Evolutionary conservation across 2,797 vertebrate species (phyloP).

Genomic region (Acipenser oxyrinchus): DNA sequence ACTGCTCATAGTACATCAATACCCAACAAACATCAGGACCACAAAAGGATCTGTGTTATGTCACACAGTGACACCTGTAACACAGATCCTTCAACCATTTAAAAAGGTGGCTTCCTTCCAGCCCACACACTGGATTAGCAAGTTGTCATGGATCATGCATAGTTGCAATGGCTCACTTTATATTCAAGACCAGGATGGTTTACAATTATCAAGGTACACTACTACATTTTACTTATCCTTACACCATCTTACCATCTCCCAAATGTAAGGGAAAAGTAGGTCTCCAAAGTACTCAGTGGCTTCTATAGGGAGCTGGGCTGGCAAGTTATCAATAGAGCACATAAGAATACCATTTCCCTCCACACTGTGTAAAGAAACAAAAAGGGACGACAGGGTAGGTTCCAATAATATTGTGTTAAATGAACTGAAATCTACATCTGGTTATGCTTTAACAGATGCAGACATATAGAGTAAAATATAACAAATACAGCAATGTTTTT

Average conservation of each 20-base stretch:
- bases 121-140: too few relatives aligned
- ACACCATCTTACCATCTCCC: conserved; percentile 86
- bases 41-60: too few relatives aligned
- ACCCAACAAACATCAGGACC: too few relatives aligned
- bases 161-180: background rate
- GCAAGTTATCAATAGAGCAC: conserved; percentile 97
- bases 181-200: background rate
- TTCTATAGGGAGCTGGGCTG: conserved; percentile 92
- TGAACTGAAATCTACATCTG: too few relatives aligned
- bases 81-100: too few relatives aligned
- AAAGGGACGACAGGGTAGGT: too few relatives aligned
- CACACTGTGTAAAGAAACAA: conserved; percentile 56
- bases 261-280: conserved; percentile 84
- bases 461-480: background rate
- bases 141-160: too few relatives aligned
- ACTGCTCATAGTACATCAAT: too few relatives aligned
- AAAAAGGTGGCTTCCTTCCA: too few relatives aligned
- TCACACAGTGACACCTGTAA: too few relatives aligned
- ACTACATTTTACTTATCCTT: background rate
- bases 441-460: background rate
- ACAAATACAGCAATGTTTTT: background rate
- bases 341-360: conserved; percentile 92
- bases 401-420: too few relatives aligned
- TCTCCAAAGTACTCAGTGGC: conserved; percentile 95
- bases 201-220: background rate